These are phyloP conservation scores for Yasuhikotakia modesta DNA, from an alignment of 2,797 vertebrate species.

Conservation along the genomic window DNA sequence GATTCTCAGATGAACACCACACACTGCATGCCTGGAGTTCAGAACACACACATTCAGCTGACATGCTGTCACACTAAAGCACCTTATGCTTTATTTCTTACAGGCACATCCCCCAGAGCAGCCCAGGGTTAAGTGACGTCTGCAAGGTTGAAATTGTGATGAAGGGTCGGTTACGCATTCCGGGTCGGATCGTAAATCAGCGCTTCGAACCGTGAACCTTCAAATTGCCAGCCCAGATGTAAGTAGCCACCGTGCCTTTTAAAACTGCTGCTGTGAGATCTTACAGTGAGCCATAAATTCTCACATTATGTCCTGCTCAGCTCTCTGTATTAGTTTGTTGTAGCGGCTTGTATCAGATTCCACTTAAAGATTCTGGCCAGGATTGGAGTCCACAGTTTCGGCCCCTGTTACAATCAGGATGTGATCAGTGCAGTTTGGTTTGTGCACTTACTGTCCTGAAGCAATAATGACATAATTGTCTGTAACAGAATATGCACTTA, in stretches of 20 bases:
- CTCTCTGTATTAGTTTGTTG: slow-evolving; percentile 27
- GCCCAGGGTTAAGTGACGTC: slow-evolving; percentile 14
- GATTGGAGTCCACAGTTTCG: slow-evolving; percentile 25
- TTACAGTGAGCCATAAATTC: slow-evolving; percentile 46
- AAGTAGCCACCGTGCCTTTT: not conserved
- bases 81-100: slow-evolving; percentile 35
- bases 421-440: not conserved
- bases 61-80: slow-evolving; percentile 23
- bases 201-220: slow-evolving; percentile 22
- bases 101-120: slow-evolving; percentile 2
- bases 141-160: slow-evolving; percentile 38
- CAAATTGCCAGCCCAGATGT: slow-evolving; percentile 21
- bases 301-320: slow-evolving; percentile 24
- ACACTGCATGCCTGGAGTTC: slow-evolving; percentile 1
- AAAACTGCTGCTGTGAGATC: too few relatives aligned
- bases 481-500: not conserved
- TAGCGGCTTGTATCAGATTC: slow-evolving; percentile 36
- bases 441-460: not conserved
- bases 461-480: not conserved
- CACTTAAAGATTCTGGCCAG: slow-evolving; percentile 23
- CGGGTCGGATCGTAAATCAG: slow-evolving; percentile 24
- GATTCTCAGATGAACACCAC: not conserved
- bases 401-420: slow-evolving; percentile 8
- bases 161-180: not conserved
- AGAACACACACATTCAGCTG: slow-evolving; percentile 17